Evolutionary conservation across 2,888 invertebrate species (phyloP), one percentile per base, ranked within the genome.

Genomic region (Rhamphomyia laevipes): DNA sequence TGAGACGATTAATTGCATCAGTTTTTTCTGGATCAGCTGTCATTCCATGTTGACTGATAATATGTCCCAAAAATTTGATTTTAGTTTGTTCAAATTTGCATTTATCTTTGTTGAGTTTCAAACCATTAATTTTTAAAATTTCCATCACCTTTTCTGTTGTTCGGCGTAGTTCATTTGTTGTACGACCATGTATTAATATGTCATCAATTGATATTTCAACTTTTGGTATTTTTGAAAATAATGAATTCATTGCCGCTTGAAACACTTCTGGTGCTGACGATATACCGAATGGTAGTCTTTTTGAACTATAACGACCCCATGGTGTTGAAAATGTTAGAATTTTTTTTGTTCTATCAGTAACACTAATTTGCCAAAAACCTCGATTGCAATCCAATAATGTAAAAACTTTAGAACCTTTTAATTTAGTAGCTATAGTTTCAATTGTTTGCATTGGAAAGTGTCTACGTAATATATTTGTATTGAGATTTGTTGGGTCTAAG

Each of bases 41-140:
- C 10, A 55, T 48, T 11, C 54, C 55, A 13, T 54, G 15, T 18
- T 44, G 30, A 38, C 44, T 50, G 15, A 57, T 52, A 5, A 48
- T 48, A 38, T 58, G 55, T 30, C 47, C 46, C 12, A 49, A 31
- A 38, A 43, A 48, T 44, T 48, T 43, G 16, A 48, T 37, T 37
- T 15, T 18, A 21, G 16, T 35, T 27, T 43, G 35, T 16, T 43
- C 33, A 37, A 48, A 57, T 27, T 46, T 40, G 23, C 55, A 59
- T 47, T 59, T 58, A 41, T 51, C 48, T 46, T 48, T 40, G 38
- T 57, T 57, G 10, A 59, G 44, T 41, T 56, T 56, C 15, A 58
- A 43, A 2, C 56, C 54, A 17, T 43, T 46, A 13, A 42, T 42
- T 35, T 49, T 44, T n/a, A 54, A 45, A 17, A 42, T 53, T 43